These are phyloP conservation scores for Trissonchulus sp. DNA, from an alignment of 2,888 invertebrate species.

Conservation along the genomic window DNA sequence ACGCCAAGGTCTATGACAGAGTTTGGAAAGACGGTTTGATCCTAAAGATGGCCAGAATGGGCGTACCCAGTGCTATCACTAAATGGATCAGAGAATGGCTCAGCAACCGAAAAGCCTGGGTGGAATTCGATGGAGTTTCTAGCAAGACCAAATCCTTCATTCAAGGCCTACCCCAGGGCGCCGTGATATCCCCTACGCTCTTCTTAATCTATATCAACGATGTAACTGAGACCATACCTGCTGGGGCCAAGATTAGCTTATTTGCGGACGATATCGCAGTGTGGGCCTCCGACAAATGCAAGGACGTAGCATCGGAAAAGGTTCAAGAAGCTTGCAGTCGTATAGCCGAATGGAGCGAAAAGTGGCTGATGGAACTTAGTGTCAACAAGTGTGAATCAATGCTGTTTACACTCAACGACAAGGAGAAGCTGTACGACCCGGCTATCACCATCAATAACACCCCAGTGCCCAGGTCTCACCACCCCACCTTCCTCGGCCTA, in stretches of 20 bases:
- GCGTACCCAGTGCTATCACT: background rate
- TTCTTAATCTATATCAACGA: slow-evolving; percentile 10
- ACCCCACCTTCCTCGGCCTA: too few species aligned
- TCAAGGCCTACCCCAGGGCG: slow-evolving; percentile 1
- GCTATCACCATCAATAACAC: too few species aligned
- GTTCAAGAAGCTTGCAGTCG: background rate
- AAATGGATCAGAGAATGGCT: background rate
- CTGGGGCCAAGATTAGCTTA: background rate
- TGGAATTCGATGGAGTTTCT: background rate
- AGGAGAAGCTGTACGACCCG: too few species aligned
- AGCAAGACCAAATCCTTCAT: background rate
- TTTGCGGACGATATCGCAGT: slow-evolving; percentile 12
- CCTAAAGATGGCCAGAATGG: background rate
- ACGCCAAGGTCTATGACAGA: slow-evolving; percentile 6
- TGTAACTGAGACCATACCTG: background rate
- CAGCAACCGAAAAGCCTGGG: background rate
- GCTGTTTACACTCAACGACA: too few species aligned
- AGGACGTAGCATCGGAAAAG: too few species aligned
- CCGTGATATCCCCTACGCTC: slow-evolving; percentile 3
- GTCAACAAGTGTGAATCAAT: background rate
- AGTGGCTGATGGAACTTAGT: background rate
- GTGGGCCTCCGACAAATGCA: too few species aligned
- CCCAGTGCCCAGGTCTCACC: too few species aligned
- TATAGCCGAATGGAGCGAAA: background rate
- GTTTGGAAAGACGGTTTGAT: background rate